phyloP scores from a whole-genome alignment of 1,140 invertebrate genomes.

The Cataglyphis hispanica region DNA sequence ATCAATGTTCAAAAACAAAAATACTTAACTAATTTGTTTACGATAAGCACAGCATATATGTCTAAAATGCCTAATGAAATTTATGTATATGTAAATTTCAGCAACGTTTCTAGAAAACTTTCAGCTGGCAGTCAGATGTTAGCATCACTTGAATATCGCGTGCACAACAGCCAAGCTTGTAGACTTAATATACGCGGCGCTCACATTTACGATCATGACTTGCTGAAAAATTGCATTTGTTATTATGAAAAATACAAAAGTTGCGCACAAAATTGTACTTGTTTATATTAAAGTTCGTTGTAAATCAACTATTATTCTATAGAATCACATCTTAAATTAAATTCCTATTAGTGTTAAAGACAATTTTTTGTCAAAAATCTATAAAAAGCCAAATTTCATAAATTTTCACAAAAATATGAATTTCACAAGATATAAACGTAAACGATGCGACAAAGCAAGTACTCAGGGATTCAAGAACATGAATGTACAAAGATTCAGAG shows the following conservation, averaged over 20 bases:
- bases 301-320: background rate
- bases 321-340: background rate
- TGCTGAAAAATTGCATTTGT: conserved; percentile 11
- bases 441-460: background rate
- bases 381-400: background rate
- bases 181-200: background rate
- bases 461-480: conserved; percentile 18
- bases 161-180: conserved; percentile 22
- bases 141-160: conserved; percentile 31
- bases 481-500: conserved; percentile 33
- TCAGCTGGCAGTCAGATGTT: conserved; percentile 29
- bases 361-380: conserved; percentile 4
- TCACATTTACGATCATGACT: conserved; percentile 25
- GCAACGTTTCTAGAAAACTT: background rate
- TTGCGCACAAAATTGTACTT: background rate
- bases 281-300: background rate
- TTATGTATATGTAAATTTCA: conserved; percentile 5
- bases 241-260: conserved; percentile 6
- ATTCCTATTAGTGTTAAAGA: background rate
- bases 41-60: background rate
- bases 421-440: conserved; percentile 2
- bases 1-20: background rate
- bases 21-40: background rate
- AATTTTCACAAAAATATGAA: background rate
- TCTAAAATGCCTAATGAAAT: background rate